phyloP scores from a whole-genome alignment of 2,888 invertebrate genomes.

The Abrostola triplasia region DNA sequence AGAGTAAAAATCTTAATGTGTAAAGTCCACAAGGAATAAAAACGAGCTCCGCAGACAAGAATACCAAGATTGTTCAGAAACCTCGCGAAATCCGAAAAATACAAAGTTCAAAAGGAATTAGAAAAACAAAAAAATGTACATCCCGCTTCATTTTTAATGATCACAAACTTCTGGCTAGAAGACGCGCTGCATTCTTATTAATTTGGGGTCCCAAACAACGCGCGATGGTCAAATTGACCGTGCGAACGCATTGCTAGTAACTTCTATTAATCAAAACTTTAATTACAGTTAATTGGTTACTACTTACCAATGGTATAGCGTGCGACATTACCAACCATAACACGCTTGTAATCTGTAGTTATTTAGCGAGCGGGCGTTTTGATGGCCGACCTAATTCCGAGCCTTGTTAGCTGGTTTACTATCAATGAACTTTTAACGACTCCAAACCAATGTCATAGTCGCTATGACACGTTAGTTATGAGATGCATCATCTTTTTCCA shows the following conservation, averaged over 20 bases:
- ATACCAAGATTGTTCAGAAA: no score
- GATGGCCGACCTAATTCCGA: conserved; percentile 37
- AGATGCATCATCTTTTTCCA: no score
- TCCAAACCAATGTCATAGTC: conserved; percentile 22
- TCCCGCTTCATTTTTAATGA: neutral
- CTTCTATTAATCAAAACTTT: conserved; percentile 37
- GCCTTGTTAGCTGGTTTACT: conserved; percentile 23
- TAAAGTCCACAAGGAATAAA: no score
- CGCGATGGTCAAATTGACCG: conserved; percentile 9
- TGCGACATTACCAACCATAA: neutral
- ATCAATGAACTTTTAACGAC: conserved; percentile 18
- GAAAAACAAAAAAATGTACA: no score
- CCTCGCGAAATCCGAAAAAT: no score
- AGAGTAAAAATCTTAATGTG: no score
- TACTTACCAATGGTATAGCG: conserved; percentile 11
- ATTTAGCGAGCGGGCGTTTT: conserved; percentile 28
- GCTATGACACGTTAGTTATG: conserved; percentile 1
- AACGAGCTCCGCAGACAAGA: no score
- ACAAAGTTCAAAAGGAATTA: no score
- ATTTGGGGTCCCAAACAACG: conserved; percentile 9
- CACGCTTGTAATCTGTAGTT: neutral
- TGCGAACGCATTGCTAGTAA: conserved; percentile 29
- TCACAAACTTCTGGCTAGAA: neutral
- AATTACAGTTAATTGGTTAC: conserved; percentile 35
- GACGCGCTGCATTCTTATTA: neutral